phyloP scores from a whole-genome alignment of 2,113 vertebrate species.

The Panthera uncia region DNA sequence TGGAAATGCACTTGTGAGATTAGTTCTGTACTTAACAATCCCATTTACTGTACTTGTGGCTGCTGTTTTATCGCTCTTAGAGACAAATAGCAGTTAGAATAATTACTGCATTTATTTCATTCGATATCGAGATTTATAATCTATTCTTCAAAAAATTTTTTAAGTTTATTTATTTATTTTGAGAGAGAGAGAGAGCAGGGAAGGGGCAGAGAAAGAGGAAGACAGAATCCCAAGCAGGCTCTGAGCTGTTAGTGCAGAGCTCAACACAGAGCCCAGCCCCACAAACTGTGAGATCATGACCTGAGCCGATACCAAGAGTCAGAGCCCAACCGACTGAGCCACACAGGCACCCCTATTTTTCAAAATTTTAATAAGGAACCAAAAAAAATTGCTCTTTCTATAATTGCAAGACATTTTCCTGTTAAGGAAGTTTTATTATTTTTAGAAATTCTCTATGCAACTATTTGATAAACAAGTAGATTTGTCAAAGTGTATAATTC shows the following conservation, averaged over 20 bases:
- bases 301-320: too few species aligned
- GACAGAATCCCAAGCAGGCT: too few species aligned
- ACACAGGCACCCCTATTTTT: neutral
- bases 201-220: too few species aligned
- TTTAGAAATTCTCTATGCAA: neutral
- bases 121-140: neutral
- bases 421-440: neutral
- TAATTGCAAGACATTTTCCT: neutral
- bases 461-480: neutral
- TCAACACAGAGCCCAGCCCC: too few species aligned
- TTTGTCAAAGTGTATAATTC: neutral
- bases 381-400: neutral
- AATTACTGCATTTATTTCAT: neutral
- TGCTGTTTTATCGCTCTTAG: slow-evolving; percentile 11
- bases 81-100: slow-evolving; percentile 30
- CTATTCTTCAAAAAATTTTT: neutral
- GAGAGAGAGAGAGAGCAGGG: too few species aligned
- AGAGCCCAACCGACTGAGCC: too few species aligned
- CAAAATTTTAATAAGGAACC: neutral
- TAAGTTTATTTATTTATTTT: too few species aligned
- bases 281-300: too few species aligned
- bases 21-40: neutral
- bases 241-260: too few species aligned
- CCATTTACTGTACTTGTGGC: neutral
- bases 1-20: slow-evolving; percentile 16